phyloP scores from a whole-genome alignment of 2,797 vertebrate genomes.

The Ctenochaetus hawaiiensis region DNA sequence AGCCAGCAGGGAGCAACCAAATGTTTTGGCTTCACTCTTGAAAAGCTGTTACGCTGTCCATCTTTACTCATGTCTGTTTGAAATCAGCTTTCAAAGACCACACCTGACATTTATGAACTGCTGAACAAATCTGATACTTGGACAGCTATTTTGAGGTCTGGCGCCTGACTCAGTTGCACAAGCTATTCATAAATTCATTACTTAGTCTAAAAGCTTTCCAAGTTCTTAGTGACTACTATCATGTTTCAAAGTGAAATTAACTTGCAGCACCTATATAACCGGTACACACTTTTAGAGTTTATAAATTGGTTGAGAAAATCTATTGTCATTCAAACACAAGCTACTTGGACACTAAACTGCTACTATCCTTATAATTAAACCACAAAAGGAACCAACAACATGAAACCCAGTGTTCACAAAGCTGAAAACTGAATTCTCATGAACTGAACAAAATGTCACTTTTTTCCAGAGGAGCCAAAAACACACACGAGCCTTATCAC shows the following conservation, averaged over 20 bases:
- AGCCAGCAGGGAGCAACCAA: no score
- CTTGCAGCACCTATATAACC: no score
- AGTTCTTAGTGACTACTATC: not conserved
- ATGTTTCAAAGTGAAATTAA: not conserved
- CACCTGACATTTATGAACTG: not conserved
- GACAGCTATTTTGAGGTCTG: not conserved
- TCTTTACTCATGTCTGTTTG: no score
- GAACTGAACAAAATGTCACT: slow-evolving; percentile 40
- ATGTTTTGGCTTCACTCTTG: no score
- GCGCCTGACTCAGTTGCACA: not conserved
- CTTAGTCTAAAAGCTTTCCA: not conserved
- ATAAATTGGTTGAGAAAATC: no score
- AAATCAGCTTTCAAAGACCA: not conserved
- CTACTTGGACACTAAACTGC: slow-evolving; percentile 3
- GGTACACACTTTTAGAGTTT: no score
- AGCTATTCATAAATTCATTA: not conserved
- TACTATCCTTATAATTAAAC: not conserved
- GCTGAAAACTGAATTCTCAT: slow-evolving; percentile 36
- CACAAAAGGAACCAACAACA: slow-evolving; percentile 17
- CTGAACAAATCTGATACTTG: not conserved
- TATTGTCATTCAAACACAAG: not conserved
- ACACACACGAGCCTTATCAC: slow-evolving; percentile 44
- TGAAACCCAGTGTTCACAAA: slow-evolving; percentile 33
- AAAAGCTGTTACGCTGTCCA: no score
- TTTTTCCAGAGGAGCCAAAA: slow-evolving; percentile 51